Evolutionary conservation across 1,140 invertebrate genomes (phyloP), one percentile per base, ranked within the genome.

Genomic region (Aradophagus sp.): DNA sequence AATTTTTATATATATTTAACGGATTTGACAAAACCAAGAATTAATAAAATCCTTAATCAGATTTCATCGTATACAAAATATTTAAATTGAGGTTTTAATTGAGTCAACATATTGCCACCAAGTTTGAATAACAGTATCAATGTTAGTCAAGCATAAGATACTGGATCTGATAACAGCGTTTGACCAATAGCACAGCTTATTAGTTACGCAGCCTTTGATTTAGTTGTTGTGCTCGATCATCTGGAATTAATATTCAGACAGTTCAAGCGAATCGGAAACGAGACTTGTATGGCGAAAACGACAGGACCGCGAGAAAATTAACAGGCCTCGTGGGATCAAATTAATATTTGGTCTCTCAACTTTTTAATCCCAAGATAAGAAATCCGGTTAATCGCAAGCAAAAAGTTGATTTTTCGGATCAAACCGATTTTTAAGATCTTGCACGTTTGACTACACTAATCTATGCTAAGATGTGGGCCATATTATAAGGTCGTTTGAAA

Each of bases 41-140:
- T n/a, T n/a, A n/a, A n/a, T n/a, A n/a, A n/a, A n/a, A n/a, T n/a
- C n/a, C n/a, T n/a, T n/a, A n/a, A n/a, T n/a, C n/a, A n/a, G n/a
- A n/a, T n/a, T n/a, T n/a, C n/a, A n/a, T n/a, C n/a, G n/a, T n/a
- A n/a, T n/a, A n/a, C n/a, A n/a, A n/a, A n/a, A n/a, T n/a, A n/a
- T n/a, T n/a, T n/a, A n/a, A n/a, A n/a, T n/a, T n/a, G 45, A 19
- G 45, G 5, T 27, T 82, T 83, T 77, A 83, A 85, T 85, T 83
- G 84, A 80, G 79, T 66, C 69, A 84, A 83, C 82, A 84, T 81
- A 84, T 85, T 81, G 81, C 77, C 78, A 79, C 81, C 84, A 84
- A 85, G 83, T 82, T 69, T 47, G 73, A 76, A 74, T 77, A 76
- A 83, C 78, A 80, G 80, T 80, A 80, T 80, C 81, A 78, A 82